Conservation (phyloP, 2,888 invertebrate species). For the Eumerus sabulonum region DNA sequence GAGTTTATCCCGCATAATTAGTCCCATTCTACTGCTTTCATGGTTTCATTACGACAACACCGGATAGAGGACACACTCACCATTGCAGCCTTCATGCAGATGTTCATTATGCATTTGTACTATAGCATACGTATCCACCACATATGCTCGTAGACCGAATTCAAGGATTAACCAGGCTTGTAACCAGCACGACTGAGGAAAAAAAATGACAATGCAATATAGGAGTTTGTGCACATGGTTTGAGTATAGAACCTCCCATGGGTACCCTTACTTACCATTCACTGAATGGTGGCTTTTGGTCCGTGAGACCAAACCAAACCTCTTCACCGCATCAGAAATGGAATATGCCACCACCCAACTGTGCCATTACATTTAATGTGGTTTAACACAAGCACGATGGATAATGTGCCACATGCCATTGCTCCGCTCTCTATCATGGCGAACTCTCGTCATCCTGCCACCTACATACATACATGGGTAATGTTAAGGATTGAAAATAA, state of each 20-base stretch:
- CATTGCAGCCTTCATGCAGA: slow-evolving; percentile 34
- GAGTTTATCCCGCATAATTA: slow-evolving; percentile 51
- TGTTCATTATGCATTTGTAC: slow-evolving; percentile 50
- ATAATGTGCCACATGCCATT: slow-evolving; percentile 39
- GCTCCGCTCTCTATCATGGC: neutral
- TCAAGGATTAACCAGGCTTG: neutral
- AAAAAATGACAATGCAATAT: slow-evolving; percentile 5
- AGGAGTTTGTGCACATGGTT: slow-evolving; percentile 3
- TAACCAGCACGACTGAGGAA: slow-evolving; percentile 11
- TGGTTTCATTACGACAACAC: slow-evolving; percentile 37
- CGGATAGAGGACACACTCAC: slow-evolving; percentile 14
- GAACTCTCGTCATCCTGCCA: too few relatives aligned
- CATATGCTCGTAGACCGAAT: neutral
- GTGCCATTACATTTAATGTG: slow-evolving; percentile 51
- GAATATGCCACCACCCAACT: slow-evolving; percentile 16
- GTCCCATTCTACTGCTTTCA: slow-evolving; percentile 45
- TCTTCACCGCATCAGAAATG: slow-evolving; percentile 4
- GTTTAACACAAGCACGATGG: slow-evolving; percentile 48
- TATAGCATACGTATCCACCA: too few relatives aligned
- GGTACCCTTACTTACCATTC: slow-evolving; percentile 7
- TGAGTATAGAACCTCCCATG: slow-evolving; percentile 13
- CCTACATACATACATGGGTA: neutral
- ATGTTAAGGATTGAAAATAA: slow-evolving; percentile 32
- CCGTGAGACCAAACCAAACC: slow-evolving; percentile 19
- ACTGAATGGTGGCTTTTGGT: slow-evolving; percentile 27